A percentile compares a stretch with the other conserved stretches of the same genome.
Evolutionary conservation across 2,113 vertebrate species (phyloP).

Genomic region (Pyrgilauda ruficollis): DNA sequence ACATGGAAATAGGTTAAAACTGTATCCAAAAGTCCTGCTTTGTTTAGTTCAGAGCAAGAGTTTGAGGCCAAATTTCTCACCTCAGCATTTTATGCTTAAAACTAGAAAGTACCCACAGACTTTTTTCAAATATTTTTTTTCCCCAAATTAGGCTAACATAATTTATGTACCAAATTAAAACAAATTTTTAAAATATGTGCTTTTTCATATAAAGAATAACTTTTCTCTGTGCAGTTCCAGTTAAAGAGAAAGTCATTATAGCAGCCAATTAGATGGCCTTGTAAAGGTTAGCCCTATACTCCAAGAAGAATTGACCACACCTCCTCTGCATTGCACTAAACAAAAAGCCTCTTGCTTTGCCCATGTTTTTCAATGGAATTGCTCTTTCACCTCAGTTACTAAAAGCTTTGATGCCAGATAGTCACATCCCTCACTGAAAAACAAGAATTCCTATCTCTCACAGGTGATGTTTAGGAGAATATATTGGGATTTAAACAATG

Average conservation of each 20-base stretch:
- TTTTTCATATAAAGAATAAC: background rate
- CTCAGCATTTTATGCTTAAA: background rate
- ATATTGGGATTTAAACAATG: background rate
- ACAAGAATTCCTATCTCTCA: background rate
- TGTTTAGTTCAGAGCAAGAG: background rate
- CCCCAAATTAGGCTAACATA: background rate
- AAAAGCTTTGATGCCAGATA: background rate
- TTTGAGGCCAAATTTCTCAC: background rate
- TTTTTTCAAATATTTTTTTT: background rate
- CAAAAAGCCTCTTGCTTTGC: background rate
- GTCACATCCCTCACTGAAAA: background rate
- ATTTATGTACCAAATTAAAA: background rate
- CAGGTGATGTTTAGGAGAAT: background rate
- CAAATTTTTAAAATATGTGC: background rate
- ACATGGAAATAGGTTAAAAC: background rate
- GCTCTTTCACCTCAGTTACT: background rate
- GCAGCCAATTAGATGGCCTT: background rate
- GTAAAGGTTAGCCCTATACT: background rate
- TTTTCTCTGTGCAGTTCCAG: background rate
- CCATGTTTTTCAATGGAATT: background rate
- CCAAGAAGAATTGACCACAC: background rate
- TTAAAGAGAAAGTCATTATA: background rate
- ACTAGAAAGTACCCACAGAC: background rate
- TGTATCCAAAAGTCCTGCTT: background rate
- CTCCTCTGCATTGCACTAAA: background rate